Base-by-base conservation (phyloP, 1,140 invertebrate species). In the Neuroterus valhalla region DNA sequence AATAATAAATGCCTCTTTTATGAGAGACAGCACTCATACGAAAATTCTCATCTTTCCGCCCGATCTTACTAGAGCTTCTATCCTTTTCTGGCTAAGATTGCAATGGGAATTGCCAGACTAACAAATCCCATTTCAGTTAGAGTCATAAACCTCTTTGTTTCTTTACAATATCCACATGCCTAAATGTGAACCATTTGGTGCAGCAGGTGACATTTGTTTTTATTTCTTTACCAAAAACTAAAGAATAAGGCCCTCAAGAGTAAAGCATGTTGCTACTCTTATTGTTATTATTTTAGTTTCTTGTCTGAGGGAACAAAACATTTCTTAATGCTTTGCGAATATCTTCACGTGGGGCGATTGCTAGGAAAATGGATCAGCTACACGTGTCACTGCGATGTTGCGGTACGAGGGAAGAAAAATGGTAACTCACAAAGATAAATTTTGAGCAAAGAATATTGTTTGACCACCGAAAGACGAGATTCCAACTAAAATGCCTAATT, bases 41-140 rank as follows among this genome's bases (percentile, higher is more conserved):
- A 73, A 73, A 68, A 68, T 68, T 73, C 72, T 73, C 66, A 69
- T 38, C 72, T 26, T 46, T 6, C 23, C 17, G 31, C 46, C 45
- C 66, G 68, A 69, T 73, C 46, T 73, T 52, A 23, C 31, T 38
- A 62, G 4, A 62, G 55, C 31, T 23, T 55, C 19, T 12, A 55
- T 55, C 17, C 26, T 62, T 62, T 62, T 62, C 2, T 62, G 55
- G 55, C 55, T 26, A 62, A 62, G 55, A 62, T 62, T 62, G 55
- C 26, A 62, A 38, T 62, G 55, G 55, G 55, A 62, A 62, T 62
- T 62, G 55, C 55, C 55, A 62, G 55, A 62, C 55, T 62, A 62
- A 62, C 55, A 62, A 62, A 62, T 62, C 55, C 55, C 55, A 62
- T 62, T 62, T 62, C 55, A 62, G 31, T 62, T 62, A 62, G 11